These are phyloP conservation scores for Creontiades dilutus DNA, from an alignment of 2,888 invertebrate species.

Conservation along the genomic window DNA sequence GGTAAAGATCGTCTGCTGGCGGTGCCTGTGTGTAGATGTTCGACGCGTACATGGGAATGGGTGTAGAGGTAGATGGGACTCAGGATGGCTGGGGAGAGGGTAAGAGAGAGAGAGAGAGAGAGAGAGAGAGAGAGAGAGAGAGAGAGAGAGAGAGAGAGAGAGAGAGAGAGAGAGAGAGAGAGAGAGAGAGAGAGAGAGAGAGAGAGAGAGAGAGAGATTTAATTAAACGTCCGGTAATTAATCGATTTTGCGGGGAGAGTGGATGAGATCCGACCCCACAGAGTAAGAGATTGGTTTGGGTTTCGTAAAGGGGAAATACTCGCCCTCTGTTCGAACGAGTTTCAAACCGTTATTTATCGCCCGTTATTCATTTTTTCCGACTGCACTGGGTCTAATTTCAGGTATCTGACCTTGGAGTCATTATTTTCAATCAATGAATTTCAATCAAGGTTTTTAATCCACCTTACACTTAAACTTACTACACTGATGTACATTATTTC, in stretches of 20 bases:
- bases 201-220: not conserved
- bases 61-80: not conserved
- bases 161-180: no score
- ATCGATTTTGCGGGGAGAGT: constrained; percentile 12
- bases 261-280: not conserved
- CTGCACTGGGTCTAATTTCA: no score
- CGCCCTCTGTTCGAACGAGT: not conserved
- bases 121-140: not conserved
- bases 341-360: no score
- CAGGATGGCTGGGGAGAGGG: not conserved
- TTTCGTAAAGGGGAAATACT: not conserved
- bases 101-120: not conserved
- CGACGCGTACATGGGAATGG: no score
- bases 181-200: not conserved
- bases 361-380: no score
- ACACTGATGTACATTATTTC: no score
- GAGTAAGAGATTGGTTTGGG: not conserved
- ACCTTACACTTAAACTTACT: no score
- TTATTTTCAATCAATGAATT: no score
- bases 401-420: no score
- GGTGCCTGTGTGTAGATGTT: no score
- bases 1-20: not conserved
- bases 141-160: no score
- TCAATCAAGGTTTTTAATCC: no score
- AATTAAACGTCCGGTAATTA: constrained; percentile 39